Conservation (phyloP, 2,888 invertebrate genomes). For the Octodonta nipae region DNA sequence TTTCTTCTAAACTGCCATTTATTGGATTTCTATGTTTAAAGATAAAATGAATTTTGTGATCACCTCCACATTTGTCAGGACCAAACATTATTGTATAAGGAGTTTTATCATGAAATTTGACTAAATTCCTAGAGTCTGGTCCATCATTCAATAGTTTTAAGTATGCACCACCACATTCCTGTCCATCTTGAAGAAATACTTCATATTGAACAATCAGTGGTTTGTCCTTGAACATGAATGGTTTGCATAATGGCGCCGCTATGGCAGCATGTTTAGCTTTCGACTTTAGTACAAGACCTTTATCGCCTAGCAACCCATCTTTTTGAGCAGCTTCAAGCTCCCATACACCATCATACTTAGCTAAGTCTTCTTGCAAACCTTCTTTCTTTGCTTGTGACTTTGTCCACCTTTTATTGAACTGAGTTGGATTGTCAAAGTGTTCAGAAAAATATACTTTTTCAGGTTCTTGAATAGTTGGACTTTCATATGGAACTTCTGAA, state of each 20-base stretch:
- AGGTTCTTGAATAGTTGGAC: slow-evolving; percentile 50
- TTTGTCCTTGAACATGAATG: slow-evolving; percentile 71
- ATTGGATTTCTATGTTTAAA: slow-evolving; percentile 89
- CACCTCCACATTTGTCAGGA: slow-evolving; percentile 96
- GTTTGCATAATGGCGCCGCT: slow-evolving; percentile 58
- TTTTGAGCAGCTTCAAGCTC: slow-evolving; percentile 61
- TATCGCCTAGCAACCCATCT: slow-evolving; percentile 64
- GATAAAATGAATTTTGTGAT: slow-evolving; percentile 84
- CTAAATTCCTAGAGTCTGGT: slow-evolving; percentile 55
- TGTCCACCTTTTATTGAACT: slow-evolving; percentile 70
- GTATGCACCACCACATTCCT: slow-evolving; percentile 98
- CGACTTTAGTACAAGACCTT: slow-evolving; percentile 78
- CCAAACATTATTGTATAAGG: slow-evolving; percentile 99
- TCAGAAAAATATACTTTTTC: slow-evolving; percentile 64
- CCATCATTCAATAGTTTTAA: slow-evolving; percentile 71
- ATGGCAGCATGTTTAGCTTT: slow-evolving; percentile 96
- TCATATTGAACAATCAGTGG: slow-evolving; percentile 88
- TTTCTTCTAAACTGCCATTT: slow-evolving; percentile 80
- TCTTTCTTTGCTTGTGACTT: slow-evolving; percentile 65
- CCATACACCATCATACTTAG: slow-evolving; percentile 87
- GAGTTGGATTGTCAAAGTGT: slow-evolving; percentile 66
- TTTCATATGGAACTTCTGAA: slow-evolving; percentile 48
- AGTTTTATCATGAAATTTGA: slow-evolving; percentile 84
- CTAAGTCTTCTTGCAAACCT: slow-evolving; percentile 69
- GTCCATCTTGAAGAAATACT: slow-evolving; percentile 79